These are phyloP conservation scores for Sula dactylatra DNA, from an alignment of 2,113 vertebrate genomes.

Conservation along the genomic window DNA sequence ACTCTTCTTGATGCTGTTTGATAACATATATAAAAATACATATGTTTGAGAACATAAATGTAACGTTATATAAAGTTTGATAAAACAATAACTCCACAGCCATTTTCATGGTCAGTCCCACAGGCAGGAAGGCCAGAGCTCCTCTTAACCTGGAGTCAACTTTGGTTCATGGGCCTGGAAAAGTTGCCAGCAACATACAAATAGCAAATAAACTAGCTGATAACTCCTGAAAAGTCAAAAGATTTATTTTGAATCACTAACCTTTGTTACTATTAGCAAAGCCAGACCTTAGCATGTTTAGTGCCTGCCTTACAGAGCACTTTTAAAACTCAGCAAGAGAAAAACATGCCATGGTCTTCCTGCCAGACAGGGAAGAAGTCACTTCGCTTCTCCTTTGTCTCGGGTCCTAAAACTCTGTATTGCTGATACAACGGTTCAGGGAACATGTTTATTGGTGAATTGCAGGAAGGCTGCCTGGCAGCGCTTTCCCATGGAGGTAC, in stretches of 20 bases:
- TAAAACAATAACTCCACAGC: slow-evolving; percentile 28
- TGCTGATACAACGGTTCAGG: background rate
- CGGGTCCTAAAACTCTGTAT: background rate
- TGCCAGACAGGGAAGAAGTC: background rate
- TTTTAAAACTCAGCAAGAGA: background rate
- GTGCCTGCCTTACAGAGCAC: background rate
- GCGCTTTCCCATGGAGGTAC: background rate
- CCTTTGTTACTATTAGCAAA: background rate
- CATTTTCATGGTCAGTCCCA: slow-evolving; percentile 8
- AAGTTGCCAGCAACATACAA: background rate
- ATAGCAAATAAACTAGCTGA: background rate
- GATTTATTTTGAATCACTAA: background rate
- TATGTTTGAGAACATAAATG: background rate
- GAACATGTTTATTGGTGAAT: background rate
- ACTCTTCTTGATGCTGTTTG: background rate
- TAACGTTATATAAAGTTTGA: background rate
- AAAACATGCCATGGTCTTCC: background rate
- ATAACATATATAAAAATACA: background rate
- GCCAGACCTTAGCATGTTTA: background rate
- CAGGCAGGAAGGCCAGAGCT: background rate
- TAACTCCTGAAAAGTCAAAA: background rate
- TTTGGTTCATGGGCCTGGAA: slow-evolving; percentile 11
- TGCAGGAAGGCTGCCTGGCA: background rate
- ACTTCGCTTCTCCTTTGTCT: background rate
- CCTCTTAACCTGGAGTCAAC: background rate